Percentiles rank a stretch among this genome's conserved stretches.
Conservation (phyloP, 2,113 vertebrate species). For the Neomonachus schauinslandi region DNA sequence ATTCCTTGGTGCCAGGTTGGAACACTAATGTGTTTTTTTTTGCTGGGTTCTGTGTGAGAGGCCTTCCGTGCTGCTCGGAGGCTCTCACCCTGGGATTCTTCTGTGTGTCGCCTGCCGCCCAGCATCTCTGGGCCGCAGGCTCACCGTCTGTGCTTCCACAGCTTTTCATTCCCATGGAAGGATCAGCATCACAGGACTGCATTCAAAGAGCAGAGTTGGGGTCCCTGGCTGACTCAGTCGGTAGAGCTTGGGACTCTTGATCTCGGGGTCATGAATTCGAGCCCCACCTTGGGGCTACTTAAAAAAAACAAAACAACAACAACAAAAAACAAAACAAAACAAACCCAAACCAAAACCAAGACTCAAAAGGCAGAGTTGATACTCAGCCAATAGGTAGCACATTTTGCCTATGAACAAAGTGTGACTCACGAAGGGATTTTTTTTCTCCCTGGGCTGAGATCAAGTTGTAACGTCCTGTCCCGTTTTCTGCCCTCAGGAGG, state of each 20-base stretch:
- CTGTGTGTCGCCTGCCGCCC: rapidly evolving
- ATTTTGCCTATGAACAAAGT: not conserved
- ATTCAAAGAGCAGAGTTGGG: not conserved
- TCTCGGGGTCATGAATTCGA: not conserved
- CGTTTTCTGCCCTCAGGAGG: constrained; percentile 72
- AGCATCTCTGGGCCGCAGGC: rapidly evolving
- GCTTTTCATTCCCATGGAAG: not conserved
- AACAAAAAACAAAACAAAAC: no score
- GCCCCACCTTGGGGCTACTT: not conserved
- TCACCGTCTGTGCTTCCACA: no score
- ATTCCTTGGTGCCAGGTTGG: not conserved
- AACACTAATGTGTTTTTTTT: not conserved
- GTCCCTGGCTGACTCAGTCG: not conserved
- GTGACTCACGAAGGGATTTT: not conserved
- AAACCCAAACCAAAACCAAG: not conserved
- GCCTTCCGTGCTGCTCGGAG: not conserved
- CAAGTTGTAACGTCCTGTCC: not conserved
- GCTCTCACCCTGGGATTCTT: not conserved
- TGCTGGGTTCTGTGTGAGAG: not conserved
- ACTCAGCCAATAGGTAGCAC: not conserved
- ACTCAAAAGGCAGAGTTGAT: not conserved
- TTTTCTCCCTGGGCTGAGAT: not conserved
- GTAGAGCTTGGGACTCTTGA: not conserved
- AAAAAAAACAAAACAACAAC: not conserved
- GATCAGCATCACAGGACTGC: not conserved